Evolutionary conservation across 2,888 invertebrate genomes (phyloP), one percentile per base, ranked within the genome.

Genomic region (Colletes collaris): DNA sequence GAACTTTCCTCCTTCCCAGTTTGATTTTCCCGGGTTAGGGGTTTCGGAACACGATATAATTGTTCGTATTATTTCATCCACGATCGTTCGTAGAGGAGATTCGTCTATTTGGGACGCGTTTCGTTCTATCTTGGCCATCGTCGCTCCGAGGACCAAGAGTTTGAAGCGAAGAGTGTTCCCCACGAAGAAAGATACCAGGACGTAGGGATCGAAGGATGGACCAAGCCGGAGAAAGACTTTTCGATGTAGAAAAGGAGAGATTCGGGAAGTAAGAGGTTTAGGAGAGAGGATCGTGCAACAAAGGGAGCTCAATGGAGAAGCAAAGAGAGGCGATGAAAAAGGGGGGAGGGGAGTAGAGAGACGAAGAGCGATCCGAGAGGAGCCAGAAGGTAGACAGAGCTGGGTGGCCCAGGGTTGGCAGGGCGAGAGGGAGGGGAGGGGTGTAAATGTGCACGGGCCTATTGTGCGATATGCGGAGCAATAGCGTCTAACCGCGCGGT

Each of bases 401-500:
- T 27, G 19, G 56, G 60, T 19, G 16, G 60, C n/a, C 16, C 10
- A 13, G 64, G 40, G 70, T 16, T 27, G 27, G 27, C 27, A 27
- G 27, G 27, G 27, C 2, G 27, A 27, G 49, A 60, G 3, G 44
- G 44, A 49, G 16, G 63, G 16, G 44, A 27, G 52, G 62, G 62
- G 64, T 52, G 79, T 63, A 76, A 76, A 71, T 60, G 81, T 62
- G 74, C 64, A 66, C 60, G 72, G 65, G 68, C 46, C 64, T 70
- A 76, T 85, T 78, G 78, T 78, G 66, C 66, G 78, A 81, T 69
- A 72, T 62, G 66, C 60, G 71, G 19, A 7, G 81, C 78, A 67
- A 85, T 76, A 68, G 76, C 62, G 67, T 66, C 66, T 63, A 75
- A 75, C 72, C 70, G 72, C 66, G 76, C 65, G 50, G 44, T 70